Evolutionary conservation across 2,888 invertebrate species (phyloP).

Genomic region (Agriopis leucophaearia): DNA sequence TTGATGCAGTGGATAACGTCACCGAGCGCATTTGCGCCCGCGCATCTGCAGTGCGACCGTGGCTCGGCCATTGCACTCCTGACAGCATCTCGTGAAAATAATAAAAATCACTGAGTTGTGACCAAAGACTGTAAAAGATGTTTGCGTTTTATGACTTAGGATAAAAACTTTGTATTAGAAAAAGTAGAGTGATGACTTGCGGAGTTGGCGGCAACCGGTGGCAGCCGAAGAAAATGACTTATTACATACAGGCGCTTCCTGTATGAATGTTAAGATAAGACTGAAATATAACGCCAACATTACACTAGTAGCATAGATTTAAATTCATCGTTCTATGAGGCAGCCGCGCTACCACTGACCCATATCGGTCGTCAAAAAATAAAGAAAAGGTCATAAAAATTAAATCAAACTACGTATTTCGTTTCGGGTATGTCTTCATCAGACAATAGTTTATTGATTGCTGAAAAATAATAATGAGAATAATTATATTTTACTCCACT

Average conservation of each 20-base stretch:
- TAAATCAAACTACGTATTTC: no score
- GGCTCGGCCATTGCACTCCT: constrained; percentile 57
- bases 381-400: no score
- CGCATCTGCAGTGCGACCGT: constrained; percentile 50
- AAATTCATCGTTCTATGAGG: no score
- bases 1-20: constrained; percentile 46
- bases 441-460: no score
- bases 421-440: no score
- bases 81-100: constrained; percentile 52
- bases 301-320: no score
- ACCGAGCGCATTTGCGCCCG: constrained; percentile 52
- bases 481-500: no score
- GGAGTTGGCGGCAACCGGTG: not conserved
- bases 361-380: no score
- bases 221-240: not conserved
- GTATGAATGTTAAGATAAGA: no score
- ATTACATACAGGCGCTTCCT: not conserved
- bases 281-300: no score
- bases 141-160: constrained; percentile 15
- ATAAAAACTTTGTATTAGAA: constrained; percentile 12
- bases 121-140: constrained; percentile 26
- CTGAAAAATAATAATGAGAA: no score
- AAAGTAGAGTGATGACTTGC: not conserved
- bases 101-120: constrained; percentile 44
- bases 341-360: no score